Base-by-base conservation (phyloP, 2,113 vertebrate species). In the Petroica traversi region DNA sequence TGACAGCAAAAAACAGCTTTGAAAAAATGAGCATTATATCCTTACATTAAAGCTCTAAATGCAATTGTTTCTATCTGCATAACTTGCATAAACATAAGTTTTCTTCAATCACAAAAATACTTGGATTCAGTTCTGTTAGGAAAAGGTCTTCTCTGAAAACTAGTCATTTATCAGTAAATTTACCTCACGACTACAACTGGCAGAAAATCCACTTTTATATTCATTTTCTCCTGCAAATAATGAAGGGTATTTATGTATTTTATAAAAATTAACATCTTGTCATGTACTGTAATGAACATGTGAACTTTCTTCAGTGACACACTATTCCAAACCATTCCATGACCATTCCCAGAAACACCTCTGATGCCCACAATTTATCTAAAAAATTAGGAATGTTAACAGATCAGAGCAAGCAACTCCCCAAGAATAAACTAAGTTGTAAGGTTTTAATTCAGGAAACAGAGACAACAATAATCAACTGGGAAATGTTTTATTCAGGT, bases 401-500 rank as follows among this genome's bases (percentile, higher is more conserved):
- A 85, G 19, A 24, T 31, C 25, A 71, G 24, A 77, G 67, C 48
- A 91, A 79, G 36, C 5, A 79, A 38, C 40, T 87, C 40, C 74
- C 17, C 49, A 55, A 26, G 33, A 68, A 34, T 4, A 10, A 67
- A 73, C 1, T 20, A 76, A 82, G 26, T 54, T 11, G 17, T 45
- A 41, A 81, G 6, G 36, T 34, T 84, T 78, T 75, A 89, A 52
- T 78, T 78, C 38, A 94, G 26, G 66, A 69, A 73, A 92, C 19
- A 91, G 24, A 78, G 41, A 91, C 85, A 36, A 69, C n/a, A 48
- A 41, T 19, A 33, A 72, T 67, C 72, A 76, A 22, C 23, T 15
- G 26, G 14, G 22, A 85, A 87, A 87, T 8, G 9, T 86, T 97
- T 97, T 96, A 97, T 96, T 97, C 63, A 74, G 71, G 67, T 36